These are phyloP conservation scores for Cotesia vestalis DNA, from an alignment of 1,140 invertebrate genomes.

Conservation along the genomic window DNA sequence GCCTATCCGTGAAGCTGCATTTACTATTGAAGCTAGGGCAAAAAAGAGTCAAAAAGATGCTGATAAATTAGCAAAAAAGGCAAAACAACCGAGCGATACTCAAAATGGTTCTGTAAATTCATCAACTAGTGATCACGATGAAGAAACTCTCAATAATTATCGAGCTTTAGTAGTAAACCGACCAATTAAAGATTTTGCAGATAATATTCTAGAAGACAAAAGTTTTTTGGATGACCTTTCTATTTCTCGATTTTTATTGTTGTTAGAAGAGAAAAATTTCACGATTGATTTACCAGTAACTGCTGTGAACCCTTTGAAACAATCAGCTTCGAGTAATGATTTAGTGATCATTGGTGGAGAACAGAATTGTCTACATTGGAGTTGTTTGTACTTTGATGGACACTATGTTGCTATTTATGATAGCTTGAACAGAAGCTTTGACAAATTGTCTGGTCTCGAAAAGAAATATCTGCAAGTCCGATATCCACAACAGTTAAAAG, in stretches of 20 bases:
- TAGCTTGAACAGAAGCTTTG: too few relatives aligned
- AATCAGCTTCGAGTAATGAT: conserved; percentile 2
- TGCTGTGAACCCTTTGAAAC: neutral
- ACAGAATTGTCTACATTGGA: neutral
- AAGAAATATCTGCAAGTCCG: too few relatives aligned
- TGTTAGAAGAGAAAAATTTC: neutral
- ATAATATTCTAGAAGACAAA: too few relatives aligned
- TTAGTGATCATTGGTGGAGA: conserved; percentile 31
- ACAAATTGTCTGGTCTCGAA: too few relatives aligned
- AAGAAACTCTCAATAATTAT: too few relatives aligned
- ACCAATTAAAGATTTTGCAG: too few relatives aligned
- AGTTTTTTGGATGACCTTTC: conserved; percentile 1
- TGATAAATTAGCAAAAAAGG: neutral
- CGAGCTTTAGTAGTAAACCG: too few relatives aligned
- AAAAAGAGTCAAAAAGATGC: conserved; percentile 18
- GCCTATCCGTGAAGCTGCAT: conserved; percentile 38
- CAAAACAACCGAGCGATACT: neutral
- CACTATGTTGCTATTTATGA: conserved; percentile 22
- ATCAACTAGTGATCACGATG: too few relatives aligned
- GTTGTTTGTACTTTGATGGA: conserved; percentile 31
- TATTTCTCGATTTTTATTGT: conserved; percentile 17
- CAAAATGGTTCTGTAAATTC: neutral
- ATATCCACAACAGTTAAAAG: too few relatives aligned
- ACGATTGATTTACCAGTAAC: neutral
- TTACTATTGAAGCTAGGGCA: conserved; percentile 24